Percentiles rank a stretch among this genome's conserved stretches.
phyloP scores from a whole-genome alignment of 1,140 invertebrate genomes.

The Drosophila santomea region DNA sequence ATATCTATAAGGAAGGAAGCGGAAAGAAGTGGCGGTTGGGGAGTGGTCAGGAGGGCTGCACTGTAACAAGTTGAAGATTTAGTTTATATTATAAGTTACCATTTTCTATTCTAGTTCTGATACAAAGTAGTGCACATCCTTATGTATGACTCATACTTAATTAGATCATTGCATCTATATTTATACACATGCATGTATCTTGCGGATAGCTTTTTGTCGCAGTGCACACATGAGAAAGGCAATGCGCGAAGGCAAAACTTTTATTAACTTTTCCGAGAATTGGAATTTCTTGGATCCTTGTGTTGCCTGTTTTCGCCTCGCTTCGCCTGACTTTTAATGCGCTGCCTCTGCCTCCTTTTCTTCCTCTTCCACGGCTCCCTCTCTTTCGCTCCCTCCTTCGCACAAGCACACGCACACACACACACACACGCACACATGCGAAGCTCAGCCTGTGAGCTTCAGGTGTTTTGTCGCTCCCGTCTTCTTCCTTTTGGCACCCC shows the following conservation, averaged over 20 bases:
- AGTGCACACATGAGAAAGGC: conserved; percentile 63
- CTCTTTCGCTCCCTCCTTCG: conserved; percentile 9
- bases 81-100: background rate
- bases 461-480: conserved; percentile 63
- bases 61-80: background rate
- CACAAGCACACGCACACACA: conserved; percentile 34
- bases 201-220: background rate
- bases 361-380: conserved; percentile 6
- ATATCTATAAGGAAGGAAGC: background rate
- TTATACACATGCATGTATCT: background rate
- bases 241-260: conserved; percentile 76
- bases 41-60: conserved; percentile 16
- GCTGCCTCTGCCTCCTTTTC: conserved; percentile 7
- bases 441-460: conserved; percentile 59
- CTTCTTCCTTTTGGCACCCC: conserved; percentile 34
- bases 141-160: no score
- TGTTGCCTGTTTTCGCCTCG: conserved; percentile 76
- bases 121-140: no score
- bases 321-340: conserved; percentile 79
- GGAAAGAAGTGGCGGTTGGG: background rate
- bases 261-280: conserved; percentile 82
- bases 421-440: conserved; percentile 25
- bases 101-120: no score
- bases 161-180: background rate
- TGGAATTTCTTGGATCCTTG: conserved; percentile 80